phyloP scores from a whole-genome alignment of 2,888 invertebrate species.

The Capitulum mitella region DNA sequence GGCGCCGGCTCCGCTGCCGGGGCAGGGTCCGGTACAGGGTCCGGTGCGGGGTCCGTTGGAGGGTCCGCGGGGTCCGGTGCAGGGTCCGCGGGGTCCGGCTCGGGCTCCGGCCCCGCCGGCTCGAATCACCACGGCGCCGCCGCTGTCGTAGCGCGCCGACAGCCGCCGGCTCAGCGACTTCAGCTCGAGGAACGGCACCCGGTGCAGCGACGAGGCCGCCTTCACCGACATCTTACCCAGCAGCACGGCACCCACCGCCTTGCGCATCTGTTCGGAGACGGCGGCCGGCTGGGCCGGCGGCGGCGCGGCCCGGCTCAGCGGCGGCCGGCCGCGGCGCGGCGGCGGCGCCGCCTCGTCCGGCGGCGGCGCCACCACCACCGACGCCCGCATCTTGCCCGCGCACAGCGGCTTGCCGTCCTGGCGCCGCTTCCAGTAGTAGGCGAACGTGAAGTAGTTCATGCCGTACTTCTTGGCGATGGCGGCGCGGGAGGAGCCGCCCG shows the following conservation, averaged over 20 bases:
- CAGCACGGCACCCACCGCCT: neutral
- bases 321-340: neutral
- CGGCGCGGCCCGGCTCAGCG: neutral
- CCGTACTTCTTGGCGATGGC: conserved; percentile 12
- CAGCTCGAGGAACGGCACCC: neutral
- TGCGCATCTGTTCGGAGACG: neutral
- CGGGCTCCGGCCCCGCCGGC: neutral
- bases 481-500: neutral
- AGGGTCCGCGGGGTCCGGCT: neutral
- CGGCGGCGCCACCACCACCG: neutral
- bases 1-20: neutral
- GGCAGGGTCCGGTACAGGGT: neutral
- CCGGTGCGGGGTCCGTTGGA: neutral
- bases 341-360: neutral
- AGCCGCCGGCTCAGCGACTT: neutral
- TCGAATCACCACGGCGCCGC: neutral
- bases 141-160: neutral
- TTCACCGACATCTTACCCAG: conserved; percentile 9
- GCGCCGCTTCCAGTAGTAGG: conserved; percentile 8
- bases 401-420: conserved; percentile 6
- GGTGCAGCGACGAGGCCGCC: conserved; percentile 1
- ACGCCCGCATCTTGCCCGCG: neutral
- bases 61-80: no score
- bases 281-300: neutral
- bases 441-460: conserved; percentile 13